Evolutionary conservation across 2,797 vertebrate genomes (phyloP).

Genomic region (Liparis tanakae): DNA sequence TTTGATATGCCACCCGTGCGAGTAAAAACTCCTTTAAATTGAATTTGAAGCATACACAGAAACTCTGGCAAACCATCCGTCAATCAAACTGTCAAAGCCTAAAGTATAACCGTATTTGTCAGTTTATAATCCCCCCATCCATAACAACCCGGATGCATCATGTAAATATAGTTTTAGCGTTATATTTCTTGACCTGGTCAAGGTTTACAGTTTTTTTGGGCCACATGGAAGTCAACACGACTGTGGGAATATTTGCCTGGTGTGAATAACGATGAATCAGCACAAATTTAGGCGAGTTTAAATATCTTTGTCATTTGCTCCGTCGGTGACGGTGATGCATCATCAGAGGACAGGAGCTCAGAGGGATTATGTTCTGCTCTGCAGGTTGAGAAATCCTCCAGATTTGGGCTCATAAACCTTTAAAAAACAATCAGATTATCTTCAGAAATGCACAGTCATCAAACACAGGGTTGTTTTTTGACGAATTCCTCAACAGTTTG

Average conservation of each 20-base stretch:
- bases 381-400: constrained; percentile 6
- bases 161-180: neutral
- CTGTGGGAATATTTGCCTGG: neutral
- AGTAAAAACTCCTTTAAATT: neutral
- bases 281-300: neutral
- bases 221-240: neutral
- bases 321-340: neutral
- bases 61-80: neutral
- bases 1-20: neutral
- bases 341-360: neutral
- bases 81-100: neutral
- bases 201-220: neutral
- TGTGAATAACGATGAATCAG: constrained; percentile 12
- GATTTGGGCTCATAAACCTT: constrained; percentile 18
- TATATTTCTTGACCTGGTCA: neutral
- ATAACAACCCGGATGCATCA: neutral
- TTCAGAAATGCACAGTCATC: neutral
- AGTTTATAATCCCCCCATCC: neutral
- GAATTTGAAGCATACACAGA: neutral
- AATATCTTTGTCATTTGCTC: constrained; percentile 12
- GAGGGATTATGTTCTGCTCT: constrained; percentile 14
- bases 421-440: constrained; percentile 20
- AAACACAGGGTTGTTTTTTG: neutral
- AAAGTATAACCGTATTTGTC: too few species aligned
- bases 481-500: neutral